Base-by-base conservation (phyloP, 1,140 invertebrate genomes). In the Antheraea mylitta region DNA sequence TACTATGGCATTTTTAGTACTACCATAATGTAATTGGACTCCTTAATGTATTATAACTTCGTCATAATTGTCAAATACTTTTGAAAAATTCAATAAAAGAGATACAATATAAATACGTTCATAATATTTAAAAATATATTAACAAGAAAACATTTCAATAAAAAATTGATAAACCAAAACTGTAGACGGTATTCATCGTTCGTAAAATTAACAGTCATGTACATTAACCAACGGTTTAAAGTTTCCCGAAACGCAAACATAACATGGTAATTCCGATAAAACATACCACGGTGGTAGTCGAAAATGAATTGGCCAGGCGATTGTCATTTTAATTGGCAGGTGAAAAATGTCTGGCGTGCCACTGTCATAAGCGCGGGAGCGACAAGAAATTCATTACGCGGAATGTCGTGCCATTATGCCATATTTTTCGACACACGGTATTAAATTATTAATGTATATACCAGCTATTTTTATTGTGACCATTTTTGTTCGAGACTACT, bases 251-350 rank as follows among this genome's bases (percentile, higher is more conserved):
- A 53, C 45, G 16, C 45, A n/a, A 53, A 13, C 5, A 16, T 53
- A n/a, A 53, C 7, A 53, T 53, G 45, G 45, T 16, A 6, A 53
- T 53, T 10, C 45, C 11, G 16, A 16, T 13, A 53, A 53, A 22
- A 61, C 60, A 61, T 61, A 36, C 18, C 10, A 42, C 19, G 60
- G n/a, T 53, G 45, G 36, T 18, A 22, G 60, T 61, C 60, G 60
- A 61, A 22, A 61, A 61, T 61, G 60, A 61, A 22, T 61, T 61
- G 60, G 36, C 60, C 10, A 2, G 19, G n/a, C 60, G 36, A 22
- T 16, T 61, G 60, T 16, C 60, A 61, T 61, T 61, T 61, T 61
- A 61, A 61, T 61, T 19, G 60, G 60, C 60, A 61, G 19, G 10
- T 61, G 30, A 22, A 61, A 9, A 7, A 22, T 22, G 19, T 11